Evolutionary conservation across 2,888 invertebrate species (phyloP).

Genomic region (Drosophila longiperda): DNA sequence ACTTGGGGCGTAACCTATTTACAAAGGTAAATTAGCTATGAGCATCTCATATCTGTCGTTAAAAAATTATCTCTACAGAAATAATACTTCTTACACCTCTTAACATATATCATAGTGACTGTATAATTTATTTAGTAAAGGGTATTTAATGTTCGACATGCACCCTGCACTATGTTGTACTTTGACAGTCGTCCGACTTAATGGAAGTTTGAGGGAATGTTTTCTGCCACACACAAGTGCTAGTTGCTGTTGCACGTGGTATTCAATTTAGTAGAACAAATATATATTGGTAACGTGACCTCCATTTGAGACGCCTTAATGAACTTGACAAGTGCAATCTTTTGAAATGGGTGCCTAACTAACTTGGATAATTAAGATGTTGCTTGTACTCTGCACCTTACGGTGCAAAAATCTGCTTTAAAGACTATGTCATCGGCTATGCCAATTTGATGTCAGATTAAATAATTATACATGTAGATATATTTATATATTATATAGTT

Average conservation of each 20-base stretch:
- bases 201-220: neutral
- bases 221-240: neutral
- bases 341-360: slow-evolving; percentile 11
- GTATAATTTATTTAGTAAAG: neutral
- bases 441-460: slow-evolving; percentile 48
- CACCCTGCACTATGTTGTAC: no score
- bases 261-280: neutral
- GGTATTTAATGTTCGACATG: neutral
- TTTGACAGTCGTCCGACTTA: neutral
- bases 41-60: neutral
- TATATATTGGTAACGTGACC: slow-evolving; percentile 19
- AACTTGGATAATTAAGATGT: slow-evolving; percentile 28
- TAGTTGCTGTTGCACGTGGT: slow-evolving; percentile 1
- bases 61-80: no score
- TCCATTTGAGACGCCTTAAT: slow-evolving; percentile 14
- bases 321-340: slow-evolving; percentile 6
- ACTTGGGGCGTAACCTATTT: slow-evolving; percentile 28
- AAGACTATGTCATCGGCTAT: slow-evolving; percentile 17
- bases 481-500: neutral
- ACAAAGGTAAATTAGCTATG: neutral
- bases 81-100: neutral
- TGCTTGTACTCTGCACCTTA: slow-evolving; percentile 31
- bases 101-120: neutral
- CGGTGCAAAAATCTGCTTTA: slow-evolving; percentile 36
- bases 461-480: neutral